Percentiles rank a stretch among this genome's conserved stretches.
Evolutionary conservation across 2,797 vertebrate genomes (phyloP).

Genomic region (Ammospiza maritima): DNA sequence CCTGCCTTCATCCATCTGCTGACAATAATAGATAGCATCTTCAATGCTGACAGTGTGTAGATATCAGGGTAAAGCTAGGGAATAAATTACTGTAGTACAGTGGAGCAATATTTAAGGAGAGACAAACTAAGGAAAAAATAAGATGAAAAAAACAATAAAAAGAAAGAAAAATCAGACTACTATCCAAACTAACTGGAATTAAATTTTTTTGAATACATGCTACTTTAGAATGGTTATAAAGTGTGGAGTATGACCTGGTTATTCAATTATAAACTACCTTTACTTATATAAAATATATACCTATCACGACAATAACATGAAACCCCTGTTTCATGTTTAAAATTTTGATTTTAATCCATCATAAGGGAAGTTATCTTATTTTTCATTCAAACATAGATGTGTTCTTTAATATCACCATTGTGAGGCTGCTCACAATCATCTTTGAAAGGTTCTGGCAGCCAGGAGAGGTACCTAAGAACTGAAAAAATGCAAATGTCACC

Average conservation of each 20-base stretch:
- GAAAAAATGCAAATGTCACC: not conserved
- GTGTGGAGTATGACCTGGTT: not conserved
- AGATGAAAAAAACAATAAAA: not conserved
- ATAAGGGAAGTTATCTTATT: not conserved
- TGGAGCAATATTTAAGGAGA: not conserved
- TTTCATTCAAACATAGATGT: not conserved
- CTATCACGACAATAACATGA: not conserved
- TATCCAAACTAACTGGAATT: not conserved
- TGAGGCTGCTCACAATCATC: not conserved
- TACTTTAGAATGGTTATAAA: not conserved
- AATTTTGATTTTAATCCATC: not conserved
- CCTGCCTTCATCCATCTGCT: not conserved
- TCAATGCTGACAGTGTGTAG: not conserved
- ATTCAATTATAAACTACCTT: not conserved
- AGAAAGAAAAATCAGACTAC: not conserved
- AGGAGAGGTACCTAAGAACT: not conserved
- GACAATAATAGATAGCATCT: not conserved
- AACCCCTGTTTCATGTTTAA: not conserved
- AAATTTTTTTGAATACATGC: not conserved
- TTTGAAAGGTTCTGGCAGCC: not conserved
- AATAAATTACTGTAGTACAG: not conserved
- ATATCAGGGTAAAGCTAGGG: not conserved
- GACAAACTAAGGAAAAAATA: not conserved
- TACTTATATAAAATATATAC: not conserved
- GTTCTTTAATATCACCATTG: not conserved